Evolutionary conservation across 1,140 invertebrate species (phyloP).

Genomic region (Argopecten irradians): DNA sequence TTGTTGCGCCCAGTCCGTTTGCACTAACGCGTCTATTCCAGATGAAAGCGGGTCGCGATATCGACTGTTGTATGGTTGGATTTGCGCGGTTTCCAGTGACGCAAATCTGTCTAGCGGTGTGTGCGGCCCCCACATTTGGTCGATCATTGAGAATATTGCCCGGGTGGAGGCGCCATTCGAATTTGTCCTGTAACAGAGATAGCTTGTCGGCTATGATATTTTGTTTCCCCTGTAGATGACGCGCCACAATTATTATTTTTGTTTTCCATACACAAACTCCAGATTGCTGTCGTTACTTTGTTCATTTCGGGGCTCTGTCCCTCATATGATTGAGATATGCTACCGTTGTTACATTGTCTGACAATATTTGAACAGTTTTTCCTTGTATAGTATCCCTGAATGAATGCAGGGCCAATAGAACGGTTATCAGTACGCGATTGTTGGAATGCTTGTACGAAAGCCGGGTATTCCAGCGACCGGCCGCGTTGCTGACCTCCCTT

Average conservation of each 20-base stretch:
- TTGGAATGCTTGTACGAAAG: constrained; percentile 19
- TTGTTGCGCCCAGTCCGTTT: no score
- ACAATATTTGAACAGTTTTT: constrained; percentile 23
- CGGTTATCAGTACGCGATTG: neutral
- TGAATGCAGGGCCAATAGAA: neutral
- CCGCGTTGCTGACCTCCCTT: neutral
- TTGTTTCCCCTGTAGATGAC: neutral
- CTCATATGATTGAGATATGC: neutral
- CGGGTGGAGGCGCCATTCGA: constrained; percentile 3
- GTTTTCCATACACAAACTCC: neutral
- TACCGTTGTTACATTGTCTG: constrained; percentile 26
- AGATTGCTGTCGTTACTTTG: neutral
- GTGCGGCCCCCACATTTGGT: neutral
- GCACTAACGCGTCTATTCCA: no score
- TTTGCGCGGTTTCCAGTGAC: no score
- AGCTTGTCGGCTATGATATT: neutral
- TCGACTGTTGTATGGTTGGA: no score
- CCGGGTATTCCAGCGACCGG: neutral
- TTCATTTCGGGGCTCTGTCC: neutral
- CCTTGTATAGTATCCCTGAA: neutral
- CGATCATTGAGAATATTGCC: neutral
- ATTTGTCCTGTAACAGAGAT: neutral
- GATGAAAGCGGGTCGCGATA: no score
- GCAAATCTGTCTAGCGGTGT: neutral
- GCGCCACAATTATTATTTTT: neutral